These are phyloP conservation scores for Amiota communis DNA, from an alignment of 2,888 invertebrate species.

Conservation along the genomic window DNA sequence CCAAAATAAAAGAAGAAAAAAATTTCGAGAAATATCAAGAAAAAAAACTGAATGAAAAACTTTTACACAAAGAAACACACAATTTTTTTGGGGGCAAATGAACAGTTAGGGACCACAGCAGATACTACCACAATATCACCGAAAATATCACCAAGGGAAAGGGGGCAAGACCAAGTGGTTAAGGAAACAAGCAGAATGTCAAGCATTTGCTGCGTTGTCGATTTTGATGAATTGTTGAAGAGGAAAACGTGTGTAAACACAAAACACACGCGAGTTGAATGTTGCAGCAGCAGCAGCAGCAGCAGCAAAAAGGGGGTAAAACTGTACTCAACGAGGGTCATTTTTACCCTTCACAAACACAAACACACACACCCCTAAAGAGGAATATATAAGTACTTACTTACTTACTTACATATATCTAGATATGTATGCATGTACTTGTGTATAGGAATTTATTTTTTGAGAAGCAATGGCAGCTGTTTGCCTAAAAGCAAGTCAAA, in stretches of 20 bases:
- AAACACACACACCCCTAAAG: too few relatives aligned
- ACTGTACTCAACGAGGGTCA: background rate
- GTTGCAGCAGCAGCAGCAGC: too few relatives aligned
- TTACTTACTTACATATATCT: background rate
- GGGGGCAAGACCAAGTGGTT: background rate
- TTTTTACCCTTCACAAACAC: background rate
- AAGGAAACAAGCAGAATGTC: conserved; percentile 50
- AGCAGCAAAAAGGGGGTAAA: background rate
- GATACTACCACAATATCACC: too few relatives aligned
- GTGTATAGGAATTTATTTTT: too few relatives aligned
- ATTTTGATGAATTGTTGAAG: conserved; percentile 66
- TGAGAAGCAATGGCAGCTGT: too few relatives aligned
- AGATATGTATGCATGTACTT: background rate
- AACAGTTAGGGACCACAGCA: background rate
- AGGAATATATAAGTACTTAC: background rate
- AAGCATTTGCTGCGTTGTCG: conserved; percentile 58
- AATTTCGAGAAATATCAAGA: background rate
- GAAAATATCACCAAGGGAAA: too few relatives aligned
- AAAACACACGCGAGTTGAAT: conserved; percentile 5
- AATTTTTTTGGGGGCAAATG: background rate
- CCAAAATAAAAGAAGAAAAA: background rate
- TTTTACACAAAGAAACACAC: background rate
- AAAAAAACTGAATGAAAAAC: background rate
- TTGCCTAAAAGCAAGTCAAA: too few relatives aligned
- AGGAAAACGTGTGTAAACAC: conserved; percentile 64